Evolutionary conservation across 2,113 vertebrate species (phyloP).

Genomic region (Syrrhaptes paradoxus): DNA sequence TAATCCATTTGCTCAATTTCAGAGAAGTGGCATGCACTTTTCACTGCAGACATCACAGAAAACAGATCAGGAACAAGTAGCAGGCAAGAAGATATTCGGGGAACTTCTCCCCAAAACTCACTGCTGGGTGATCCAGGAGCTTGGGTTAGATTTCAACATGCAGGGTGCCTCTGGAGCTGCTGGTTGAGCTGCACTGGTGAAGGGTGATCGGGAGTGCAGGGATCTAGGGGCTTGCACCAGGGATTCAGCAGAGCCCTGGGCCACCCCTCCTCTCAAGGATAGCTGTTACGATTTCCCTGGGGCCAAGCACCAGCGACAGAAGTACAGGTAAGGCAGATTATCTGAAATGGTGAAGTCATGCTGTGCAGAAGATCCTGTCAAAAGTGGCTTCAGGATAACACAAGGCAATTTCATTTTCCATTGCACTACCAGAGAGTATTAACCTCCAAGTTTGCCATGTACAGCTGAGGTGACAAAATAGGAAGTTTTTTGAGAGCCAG

Average conservation of each 20-base stretch:
- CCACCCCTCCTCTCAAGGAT: neutral
- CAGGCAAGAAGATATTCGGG: neutral
- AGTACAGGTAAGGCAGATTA: neutral
- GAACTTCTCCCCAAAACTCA: neutral
- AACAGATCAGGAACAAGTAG: neutral
- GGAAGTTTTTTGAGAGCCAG: neutral
- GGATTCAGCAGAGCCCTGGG: neutral
- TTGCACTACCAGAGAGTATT: neutral
- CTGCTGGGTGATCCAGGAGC: neutral
- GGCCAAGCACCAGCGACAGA: neutral
- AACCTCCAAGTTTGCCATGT: neutral
- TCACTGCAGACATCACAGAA: neutral
- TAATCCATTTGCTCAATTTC: neutral
- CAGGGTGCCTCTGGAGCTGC: neutral
- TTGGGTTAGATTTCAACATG: neutral
- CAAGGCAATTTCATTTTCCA: neutral
- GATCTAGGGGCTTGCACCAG: neutral
- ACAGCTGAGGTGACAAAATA: neutral
- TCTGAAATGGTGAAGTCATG: neutral
- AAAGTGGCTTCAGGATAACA: neutral
- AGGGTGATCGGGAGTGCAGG: neutral
- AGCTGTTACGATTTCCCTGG: rapidly evolving
- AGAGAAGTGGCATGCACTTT: neutral
- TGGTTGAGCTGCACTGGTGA: neutral
- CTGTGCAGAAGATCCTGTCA: neutral